These are phyloP conservation scores for Micromesistius poutassou DNA, from an alignment of 2,797 vertebrate species.

Conservation along the genomic window DNA sequence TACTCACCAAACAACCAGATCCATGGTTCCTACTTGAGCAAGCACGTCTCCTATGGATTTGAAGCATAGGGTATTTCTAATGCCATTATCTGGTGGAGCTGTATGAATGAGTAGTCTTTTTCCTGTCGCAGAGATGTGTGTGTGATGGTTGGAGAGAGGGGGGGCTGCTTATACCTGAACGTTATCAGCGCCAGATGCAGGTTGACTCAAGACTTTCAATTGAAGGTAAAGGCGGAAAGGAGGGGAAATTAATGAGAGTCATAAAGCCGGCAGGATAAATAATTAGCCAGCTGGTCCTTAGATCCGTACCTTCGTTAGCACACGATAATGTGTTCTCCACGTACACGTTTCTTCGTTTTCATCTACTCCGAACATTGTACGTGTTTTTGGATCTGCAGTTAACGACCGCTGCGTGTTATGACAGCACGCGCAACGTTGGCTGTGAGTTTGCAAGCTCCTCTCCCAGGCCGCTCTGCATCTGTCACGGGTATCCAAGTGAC, in stretches of 20 bases:
- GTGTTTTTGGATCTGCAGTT: not conserved
- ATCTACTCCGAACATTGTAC: constrained; percentile 36
- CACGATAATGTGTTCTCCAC: constrained; percentile 54
- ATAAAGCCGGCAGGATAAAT: constrained; percentile 78
- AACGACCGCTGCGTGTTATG: constrained; percentile 1
- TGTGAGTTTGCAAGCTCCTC: not conserved
- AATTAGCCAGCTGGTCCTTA: constrained; percentile 72
- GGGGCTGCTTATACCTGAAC: constrained; percentile 58
- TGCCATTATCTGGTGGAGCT: constrained; percentile 51
- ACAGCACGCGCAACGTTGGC: not conserved
- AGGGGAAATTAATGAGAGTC: constrained; percentile 76
- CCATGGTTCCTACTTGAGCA: constrained; percentile 25
- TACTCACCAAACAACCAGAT: not conserved
- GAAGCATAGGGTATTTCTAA: constrained; percentile 50
- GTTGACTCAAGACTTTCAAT: constrained; percentile 76
- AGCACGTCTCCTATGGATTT: constrained; percentile 49
- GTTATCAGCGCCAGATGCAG: constrained; percentile 79
- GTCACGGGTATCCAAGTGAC: constrained; percentile 53
- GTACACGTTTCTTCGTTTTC: constrained; percentile 58
- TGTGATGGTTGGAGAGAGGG: constrained; percentile 47
- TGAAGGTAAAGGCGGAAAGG: constrained; percentile 72
- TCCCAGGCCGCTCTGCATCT: constrained; percentile 45
- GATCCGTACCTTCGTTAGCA: constrained; percentile 62
- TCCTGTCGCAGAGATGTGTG: constrained; percentile 23
- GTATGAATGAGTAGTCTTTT: constrained; percentile 55